Percentiles rank a stretch among this genome's conserved stretches.
These are phyloP conservation scores for Lerema accius DNA, from an alignment of 1,140 invertebrate species.

Conservation along the genomic window DNA sequence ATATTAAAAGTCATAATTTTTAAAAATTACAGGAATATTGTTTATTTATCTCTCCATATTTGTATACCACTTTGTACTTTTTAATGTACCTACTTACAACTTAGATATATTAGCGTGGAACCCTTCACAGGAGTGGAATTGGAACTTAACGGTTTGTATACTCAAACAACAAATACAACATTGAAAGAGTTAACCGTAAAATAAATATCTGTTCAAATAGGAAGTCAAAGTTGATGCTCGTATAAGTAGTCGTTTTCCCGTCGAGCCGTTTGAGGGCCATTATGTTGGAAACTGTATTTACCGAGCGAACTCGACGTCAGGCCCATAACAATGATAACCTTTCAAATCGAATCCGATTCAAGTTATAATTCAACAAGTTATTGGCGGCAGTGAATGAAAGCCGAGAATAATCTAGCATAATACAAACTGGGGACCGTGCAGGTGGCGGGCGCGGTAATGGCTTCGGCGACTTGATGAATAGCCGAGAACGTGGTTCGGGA, in stretches of 20 bases:
- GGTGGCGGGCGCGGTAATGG: constrained; percentile 68
- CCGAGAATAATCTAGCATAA: constrained; percentile 64
- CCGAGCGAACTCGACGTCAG: constrained; percentile 25
- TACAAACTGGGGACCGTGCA: constrained; percentile 68
- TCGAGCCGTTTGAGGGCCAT: constrained; percentile 22
- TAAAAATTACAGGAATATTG: no score
- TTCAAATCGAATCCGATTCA: constrained; percentile 41
- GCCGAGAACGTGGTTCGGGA: constrained; percentile 64
- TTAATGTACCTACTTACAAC: no score
- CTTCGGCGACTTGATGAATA: constrained; percentile 69
- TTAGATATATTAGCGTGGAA: no score
- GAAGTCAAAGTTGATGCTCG: constrained; percentile 15
- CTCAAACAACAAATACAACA: not conserved
- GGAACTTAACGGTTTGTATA: no score
- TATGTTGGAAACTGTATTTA: constrained; percentile 35
- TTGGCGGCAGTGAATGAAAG: constrained; percentile 60
- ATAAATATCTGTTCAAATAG: constrained; percentile 22
- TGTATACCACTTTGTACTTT: no score
- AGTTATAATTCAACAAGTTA: constrained; percentile 68
- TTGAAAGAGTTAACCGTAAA: constrained; percentile 1
- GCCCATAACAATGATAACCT: constrained; percentile 34
- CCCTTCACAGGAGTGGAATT: no score
- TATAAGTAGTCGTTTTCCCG: constrained; percentile 22
- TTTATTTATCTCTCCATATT: no score
- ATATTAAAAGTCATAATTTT: no score